Conservation (phyloP, 2,888 invertebrate genomes). For the Agrilus biguttatus region DNA sequence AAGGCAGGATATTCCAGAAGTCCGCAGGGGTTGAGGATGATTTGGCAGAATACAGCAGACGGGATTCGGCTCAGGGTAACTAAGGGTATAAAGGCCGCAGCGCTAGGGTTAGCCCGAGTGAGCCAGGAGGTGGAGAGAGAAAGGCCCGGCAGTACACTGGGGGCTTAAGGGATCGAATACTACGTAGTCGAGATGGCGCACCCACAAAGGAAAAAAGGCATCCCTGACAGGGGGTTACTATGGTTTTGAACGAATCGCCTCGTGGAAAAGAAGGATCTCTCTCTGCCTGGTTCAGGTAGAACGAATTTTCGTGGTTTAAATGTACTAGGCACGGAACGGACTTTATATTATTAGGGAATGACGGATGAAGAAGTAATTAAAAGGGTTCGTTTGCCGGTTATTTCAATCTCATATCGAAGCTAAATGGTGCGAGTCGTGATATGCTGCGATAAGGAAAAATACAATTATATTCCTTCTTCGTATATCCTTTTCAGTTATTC, state of each 20-base stretch:
- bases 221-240: conserved; percentile 19
- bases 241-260: conserved; percentile 15
- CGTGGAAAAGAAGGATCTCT: conserved; percentile 8
- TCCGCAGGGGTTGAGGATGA: conserved; percentile 30
- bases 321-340: no score
- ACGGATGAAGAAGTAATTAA: no score
- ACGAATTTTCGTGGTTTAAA: no score
- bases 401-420: no score
- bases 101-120: conserved; percentile 14
- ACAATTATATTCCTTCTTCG: no score
- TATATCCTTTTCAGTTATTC: no score
- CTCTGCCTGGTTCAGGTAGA: no score
- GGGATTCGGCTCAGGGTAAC: conserved; percentile 25
- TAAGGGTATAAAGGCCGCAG: conserved; percentile 25
- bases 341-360: no score
- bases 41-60: conserved; percentile 30
- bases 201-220: conserved; percentile 16
- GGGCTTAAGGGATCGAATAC: conserved; percentile 16
- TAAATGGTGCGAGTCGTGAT: not conserved
- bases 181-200: conserved; percentile 17
- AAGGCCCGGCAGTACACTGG: conserved; percentile 14
- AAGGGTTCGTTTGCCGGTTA: no score
- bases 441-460: not conserved
- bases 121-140: conserved; percentile 13
- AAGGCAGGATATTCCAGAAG: conserved; percentile 25